Base-by-base conservation (phyloP, 2,113 vertebrate genomes). In the mouse (Mus musculus) region DNA sequence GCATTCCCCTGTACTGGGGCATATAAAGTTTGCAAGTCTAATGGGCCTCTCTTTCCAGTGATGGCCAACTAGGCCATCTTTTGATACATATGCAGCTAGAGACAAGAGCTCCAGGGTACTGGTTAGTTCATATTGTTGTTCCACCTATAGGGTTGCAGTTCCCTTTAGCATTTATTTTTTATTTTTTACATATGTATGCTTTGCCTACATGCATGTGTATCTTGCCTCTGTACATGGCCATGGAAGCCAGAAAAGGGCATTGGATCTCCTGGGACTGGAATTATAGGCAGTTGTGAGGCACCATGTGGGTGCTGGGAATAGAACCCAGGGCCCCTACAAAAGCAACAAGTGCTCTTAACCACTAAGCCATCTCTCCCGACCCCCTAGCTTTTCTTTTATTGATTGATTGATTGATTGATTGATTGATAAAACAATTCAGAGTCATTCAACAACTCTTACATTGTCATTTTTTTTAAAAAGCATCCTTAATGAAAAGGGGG, bases 401-500 rank as follows among this genome's bases (percentile, higher is more conserved):
- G 11, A 54, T 54, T 54, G 12, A 54, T 54, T 54, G 11, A 54
- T 54, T 54, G 7, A 54, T 12, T 59, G 14, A 16, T 90, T 49
- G 59, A 56, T 77, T 87, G 76, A 61, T 76, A 71, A 22, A 59
- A 72, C 39, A 52, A n/a, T 82, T 85, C 46, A 67, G 26, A 93
- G 33, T 93, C 14, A 81, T n/a, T 95, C 36, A 84, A 19, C 14
- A 93, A 46, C 13, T 4, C 46, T 12, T 75, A 46, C 20, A 36
- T 56, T 71, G 26, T 89, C 90, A 65, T 93, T 80, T 42, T 42
- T 42, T 42, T 72, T 24, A 1, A 7, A 85, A 77, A 71, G 63
- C 80, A 75, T 80, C 91, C 89, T 69, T 89, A n/a, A 19, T 36
- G n/a, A 89, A 87, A 91, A 69, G 30, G 75, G 65, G 52, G 56